phyloP scores from a whole-genome alignment of 2,113 vertebrate species.

The Ctenomys sociabilis region DNA sequence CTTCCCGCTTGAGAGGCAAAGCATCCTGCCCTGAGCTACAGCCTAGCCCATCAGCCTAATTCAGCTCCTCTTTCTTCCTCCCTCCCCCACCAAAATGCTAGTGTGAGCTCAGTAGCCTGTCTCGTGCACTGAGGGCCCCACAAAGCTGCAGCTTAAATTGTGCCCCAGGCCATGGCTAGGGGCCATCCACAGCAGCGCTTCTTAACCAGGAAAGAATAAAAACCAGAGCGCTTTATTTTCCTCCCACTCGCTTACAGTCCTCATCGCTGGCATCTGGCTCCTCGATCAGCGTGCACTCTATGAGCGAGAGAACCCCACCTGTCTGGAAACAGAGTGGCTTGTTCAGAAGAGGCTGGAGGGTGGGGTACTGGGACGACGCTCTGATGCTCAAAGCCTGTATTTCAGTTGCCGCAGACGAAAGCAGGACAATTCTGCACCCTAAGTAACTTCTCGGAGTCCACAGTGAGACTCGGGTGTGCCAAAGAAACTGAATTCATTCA shows the following conservation, averaged over 20 bases:
- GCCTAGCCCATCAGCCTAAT: neutral
- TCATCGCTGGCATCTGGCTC: constrained; percentile 95
- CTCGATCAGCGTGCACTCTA: constrained; percentile 97
- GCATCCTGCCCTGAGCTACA: neutral
- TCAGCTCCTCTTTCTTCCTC: neutral
- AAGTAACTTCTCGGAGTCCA: neutral
- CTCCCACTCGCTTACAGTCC: constrained; percentile 91
- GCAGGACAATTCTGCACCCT: neutral
- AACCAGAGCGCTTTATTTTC: constrained; percentile 27
- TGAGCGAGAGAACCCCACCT: constrained; percentile 97
- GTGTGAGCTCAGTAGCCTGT: neutral
- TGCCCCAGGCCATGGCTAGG: neutral
- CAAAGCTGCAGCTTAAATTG: neutral
- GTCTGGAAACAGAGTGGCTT: constrained; percentile 88
- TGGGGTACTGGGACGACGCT: neutral
- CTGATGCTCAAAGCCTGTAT: neutral
- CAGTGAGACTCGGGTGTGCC: constrained; percentile 9
- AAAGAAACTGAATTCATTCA: constrained; percentile 11
- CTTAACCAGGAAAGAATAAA: neutral
- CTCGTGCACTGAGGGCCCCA: neutral
- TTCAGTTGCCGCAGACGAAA: neutral
- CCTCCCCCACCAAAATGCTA: neutral
- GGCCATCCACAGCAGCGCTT: neutral
- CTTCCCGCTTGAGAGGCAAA: neutral
- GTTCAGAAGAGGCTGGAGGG: neutral